Evolutionary conservation across 2,888 invertebrate species (phyloP).

Genomic region (Leucophenga maculata): DNA sequence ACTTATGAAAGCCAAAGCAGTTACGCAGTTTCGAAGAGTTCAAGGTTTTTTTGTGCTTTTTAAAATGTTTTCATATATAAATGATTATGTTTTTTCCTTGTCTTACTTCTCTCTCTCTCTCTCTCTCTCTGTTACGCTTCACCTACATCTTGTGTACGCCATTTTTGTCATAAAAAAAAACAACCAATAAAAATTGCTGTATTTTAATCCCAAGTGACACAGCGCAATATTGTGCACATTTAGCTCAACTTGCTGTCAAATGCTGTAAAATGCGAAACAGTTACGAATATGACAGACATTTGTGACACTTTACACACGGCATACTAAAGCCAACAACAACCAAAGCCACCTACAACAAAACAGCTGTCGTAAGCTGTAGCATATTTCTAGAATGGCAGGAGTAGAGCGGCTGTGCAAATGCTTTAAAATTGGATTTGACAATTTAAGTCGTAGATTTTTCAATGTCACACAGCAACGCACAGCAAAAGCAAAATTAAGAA

Average conservation of each 20-base stretch:
- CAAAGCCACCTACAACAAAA: not conserved
- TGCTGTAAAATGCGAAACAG: constrained; percentile 11
- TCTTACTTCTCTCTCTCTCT: not conserved
- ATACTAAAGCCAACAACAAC: not conserved
- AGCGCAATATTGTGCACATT: constrained; percentile 13
- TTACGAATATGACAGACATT: constrained; percentile 15
- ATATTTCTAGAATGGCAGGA: not conserved
- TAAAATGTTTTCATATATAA: not conserved
- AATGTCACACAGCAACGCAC: constrained; percentile 37
- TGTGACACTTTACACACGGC: constrained; percentile 10
- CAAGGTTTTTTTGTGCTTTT: constrained; percentile 10
- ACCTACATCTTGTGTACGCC: not conserved
- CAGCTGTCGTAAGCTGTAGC: not conserved
- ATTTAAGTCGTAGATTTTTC: constrained; percentile 52
- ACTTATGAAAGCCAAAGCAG: not conserved
- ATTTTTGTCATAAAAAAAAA: constrained; percentile 6
- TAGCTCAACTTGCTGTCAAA: constrained; percentile 17
- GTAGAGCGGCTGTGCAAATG: not conserved
- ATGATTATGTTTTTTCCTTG: not conserved
- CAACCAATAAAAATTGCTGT: constrained; percentile 1
- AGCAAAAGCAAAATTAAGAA: constrained; percentile 54
- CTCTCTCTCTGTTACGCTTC: too few relatives aligned
- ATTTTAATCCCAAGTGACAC: constrained; percentile 17
- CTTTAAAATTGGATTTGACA: constrained; percentile 50
- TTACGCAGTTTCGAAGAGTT: not conserved